Evolutionary conservation across 2,888 invertebrate species (phyloP).

Genomic region (Mythimna lalbum): DNA sequence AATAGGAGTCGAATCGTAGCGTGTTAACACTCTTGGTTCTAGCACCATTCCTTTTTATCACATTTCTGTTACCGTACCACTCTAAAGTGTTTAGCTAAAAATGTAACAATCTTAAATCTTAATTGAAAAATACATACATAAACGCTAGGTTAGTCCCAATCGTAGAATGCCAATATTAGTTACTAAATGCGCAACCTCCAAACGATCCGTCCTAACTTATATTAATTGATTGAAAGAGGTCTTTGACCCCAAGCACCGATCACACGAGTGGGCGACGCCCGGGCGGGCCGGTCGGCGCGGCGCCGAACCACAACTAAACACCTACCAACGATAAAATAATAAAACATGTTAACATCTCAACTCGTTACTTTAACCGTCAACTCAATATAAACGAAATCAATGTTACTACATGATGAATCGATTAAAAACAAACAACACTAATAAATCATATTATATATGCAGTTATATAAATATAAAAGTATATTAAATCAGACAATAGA

Average conservation of each 20-base stretch:
- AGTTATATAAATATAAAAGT: conserved; percentile 90
- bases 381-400: conserved; percentile 83
- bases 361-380: conserved; percentile 73
- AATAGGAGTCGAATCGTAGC: conserved; percentile 91
- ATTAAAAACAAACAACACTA: conserved; percentile 91
- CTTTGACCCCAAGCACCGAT: conserved; percentile 86
- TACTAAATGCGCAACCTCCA: conserved; percentile 89
- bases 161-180: conserved; percentile 91
- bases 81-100: conserved; percentile 91
- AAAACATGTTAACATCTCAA: conserved; percentile 84
- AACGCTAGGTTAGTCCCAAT: conserved; percentile 91
- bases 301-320: conserved; percentile 79
- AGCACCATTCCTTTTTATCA: conserved; percentile 91
- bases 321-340: conserved; percentile 87
- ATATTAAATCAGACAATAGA: conserved; percentile 91
- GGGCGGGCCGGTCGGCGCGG: conserved; percentile 54
- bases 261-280: conserved; percentile 66
- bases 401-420: conserved; percentile 85
- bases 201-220: conserved; percentile 86
- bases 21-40: conserved; percentile 91
- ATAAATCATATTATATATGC: conserved; percentile 88
- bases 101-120: conserved; percentile 91
- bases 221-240: conserved; percentile 86
- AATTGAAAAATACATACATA: conserved; percentile 90
- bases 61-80: conserved; percentile 91